Conservation (phyloP, 2,113 vertebrate genomes). For the Embiotoca jacksoni region DNA sequence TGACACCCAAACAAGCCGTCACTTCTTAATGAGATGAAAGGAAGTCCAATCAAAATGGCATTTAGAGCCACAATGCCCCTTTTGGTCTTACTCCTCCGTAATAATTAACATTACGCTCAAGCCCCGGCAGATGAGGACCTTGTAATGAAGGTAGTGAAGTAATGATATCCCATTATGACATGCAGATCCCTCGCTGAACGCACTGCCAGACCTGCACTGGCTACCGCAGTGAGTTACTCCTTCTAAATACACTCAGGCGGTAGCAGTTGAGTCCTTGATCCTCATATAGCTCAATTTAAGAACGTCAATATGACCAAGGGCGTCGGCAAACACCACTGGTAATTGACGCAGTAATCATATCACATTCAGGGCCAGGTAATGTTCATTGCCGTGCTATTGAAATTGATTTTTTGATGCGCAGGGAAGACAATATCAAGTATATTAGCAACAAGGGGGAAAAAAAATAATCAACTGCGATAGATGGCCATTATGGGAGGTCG, state of each 20-base stretch:
- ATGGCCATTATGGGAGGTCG: slow-evolving; percentile 7
- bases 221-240: slow-evolving; percentile 43
- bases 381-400: slow-evolving; percentile 52
- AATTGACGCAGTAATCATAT: slow-evolving; percentile 73
- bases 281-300: slow-evolving; percentile 67
- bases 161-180: slow-evolving; percentile 85
- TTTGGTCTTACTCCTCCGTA: slow-evolving; percentile 52
- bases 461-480: not conserved
- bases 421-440: slow-evolving; percentile 36
- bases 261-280: slow-evolving; percentile 53
- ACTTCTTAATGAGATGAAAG: slow-evolving; percentile 54
- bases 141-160: slow-evolving; percentile 82
- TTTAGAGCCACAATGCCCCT: slow-evolving; percentile 64
- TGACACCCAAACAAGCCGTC: slow-evolving; percentile 51
- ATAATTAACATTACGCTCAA: slow-evolving; percentile 81
- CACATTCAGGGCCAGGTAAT: slow-evolving; percentile 63
- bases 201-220: slow-evolving; percentile 53
- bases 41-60: slow-evolving; percentile 67
- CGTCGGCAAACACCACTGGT: slow-evolving; percentile 63
- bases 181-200: slow-evolving; percentile 79
- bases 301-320: slow-evolving; percentile 71
- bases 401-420: slow-evolving; percentile 65
- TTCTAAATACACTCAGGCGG: slow-evolving; percentile 55
- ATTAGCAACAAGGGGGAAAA: slow-evolving; percentile 25
- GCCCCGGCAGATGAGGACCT: slow-evolving; percentile 78